phyloP scores from a whole-genome alignment of 1,140 invertebrate genomes.

The Drosophila navojoa region DNA sequence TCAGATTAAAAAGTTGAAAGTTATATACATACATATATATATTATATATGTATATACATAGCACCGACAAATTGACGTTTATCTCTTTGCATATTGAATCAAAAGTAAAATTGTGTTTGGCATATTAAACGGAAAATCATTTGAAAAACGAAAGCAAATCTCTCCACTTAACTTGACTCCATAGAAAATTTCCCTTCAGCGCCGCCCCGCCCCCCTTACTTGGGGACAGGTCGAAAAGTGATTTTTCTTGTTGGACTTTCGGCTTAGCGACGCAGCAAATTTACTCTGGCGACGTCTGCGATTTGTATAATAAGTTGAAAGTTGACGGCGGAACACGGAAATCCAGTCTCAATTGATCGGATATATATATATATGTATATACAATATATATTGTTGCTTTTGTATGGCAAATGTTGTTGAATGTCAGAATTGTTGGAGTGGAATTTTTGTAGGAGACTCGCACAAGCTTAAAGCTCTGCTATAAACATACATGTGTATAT shows the following conservation, averaged over 20 bases:
- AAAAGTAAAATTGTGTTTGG: slow-evolving; percentile 80
- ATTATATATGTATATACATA: not conserved
- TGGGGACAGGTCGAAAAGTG: slow-evolving; percentile 58
- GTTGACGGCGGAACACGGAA: slow-evolving; percentile 1
- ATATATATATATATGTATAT: slow-evolving; percentile 8
- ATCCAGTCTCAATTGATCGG: slow-evolving; percentile 30
- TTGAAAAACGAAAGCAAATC: slow-evolving; percentile 74
- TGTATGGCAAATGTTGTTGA: too few species aligned
- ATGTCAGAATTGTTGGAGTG: slow-evolving; percentile 8
- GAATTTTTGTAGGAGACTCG: slow-evolving; percentile 3
- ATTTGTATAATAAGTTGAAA: slow-evolving; percentile 56
- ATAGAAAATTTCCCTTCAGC: not conserved
- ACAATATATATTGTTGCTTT: slow-evolving; percentile 5
- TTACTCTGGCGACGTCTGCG: slow-evolving; percentile 50
- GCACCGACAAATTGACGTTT: slow-evolving; percentile 72
- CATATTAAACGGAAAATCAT: slow-evolving; percentile 70
- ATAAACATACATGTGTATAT: not conserved
- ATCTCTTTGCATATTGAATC: slow-evolving; percentile 79
- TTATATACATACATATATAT: slow-evolving; percentile 12
- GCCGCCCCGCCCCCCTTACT: not conserved
- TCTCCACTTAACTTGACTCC: slow-evolving; percentile 18
- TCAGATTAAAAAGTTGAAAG: slow-evolving; percentile 62
- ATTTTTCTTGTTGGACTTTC: slow-evolving; percentile 78
- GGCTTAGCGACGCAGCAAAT: slow-evolving; percentile 69
- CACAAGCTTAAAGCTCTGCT: not conserved